Evolutionary conservation across 2,113 vertebrate genomes (phyloP).

Genomic region (Rousettus leschenaultii): DNA sequence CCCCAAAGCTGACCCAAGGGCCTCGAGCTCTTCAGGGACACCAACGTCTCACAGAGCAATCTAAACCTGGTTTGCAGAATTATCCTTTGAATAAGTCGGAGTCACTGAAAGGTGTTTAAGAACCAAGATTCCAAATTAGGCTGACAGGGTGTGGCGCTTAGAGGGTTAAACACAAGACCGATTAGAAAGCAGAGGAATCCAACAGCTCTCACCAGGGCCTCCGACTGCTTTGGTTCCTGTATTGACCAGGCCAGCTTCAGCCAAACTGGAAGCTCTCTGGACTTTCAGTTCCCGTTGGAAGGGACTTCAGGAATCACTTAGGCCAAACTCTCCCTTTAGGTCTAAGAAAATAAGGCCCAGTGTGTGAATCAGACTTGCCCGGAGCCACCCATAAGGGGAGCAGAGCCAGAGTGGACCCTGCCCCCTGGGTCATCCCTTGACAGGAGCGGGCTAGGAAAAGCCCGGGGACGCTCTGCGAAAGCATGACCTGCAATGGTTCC

Average conservation of each 20-base stretch:
- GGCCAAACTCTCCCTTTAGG: neutral
- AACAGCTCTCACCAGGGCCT: neutral
- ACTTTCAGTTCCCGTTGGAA: neutral
- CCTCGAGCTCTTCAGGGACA: neutral
- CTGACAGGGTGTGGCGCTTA: neutral
- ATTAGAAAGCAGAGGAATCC: neutral
- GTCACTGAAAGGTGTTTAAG: neutral
- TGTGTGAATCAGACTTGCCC: neutral
- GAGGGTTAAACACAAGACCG: neutral
- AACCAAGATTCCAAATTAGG: neutral
- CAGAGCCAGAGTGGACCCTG: neutral
- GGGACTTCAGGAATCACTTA: neutral
- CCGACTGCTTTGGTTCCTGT: neutral
- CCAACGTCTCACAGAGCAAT: fast-evolving
- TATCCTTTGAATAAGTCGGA: neutral
- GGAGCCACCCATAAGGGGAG: neutral
- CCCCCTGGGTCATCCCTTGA: neutral
- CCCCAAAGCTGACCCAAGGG: neutral
- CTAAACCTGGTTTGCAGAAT: neutral
- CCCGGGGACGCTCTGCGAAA: neutral
- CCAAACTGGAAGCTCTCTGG: neutral
- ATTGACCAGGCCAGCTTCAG: too few species aligned
- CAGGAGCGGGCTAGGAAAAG: neutral
- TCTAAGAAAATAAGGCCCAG: neutral
- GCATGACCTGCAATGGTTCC: neutral